Evolutionary conservation across 2,888 invertebrate genomes (phyloP), one percentile per base, ranked within the genome.

Genomic region (Schizotus pectinicornis): DNA sequence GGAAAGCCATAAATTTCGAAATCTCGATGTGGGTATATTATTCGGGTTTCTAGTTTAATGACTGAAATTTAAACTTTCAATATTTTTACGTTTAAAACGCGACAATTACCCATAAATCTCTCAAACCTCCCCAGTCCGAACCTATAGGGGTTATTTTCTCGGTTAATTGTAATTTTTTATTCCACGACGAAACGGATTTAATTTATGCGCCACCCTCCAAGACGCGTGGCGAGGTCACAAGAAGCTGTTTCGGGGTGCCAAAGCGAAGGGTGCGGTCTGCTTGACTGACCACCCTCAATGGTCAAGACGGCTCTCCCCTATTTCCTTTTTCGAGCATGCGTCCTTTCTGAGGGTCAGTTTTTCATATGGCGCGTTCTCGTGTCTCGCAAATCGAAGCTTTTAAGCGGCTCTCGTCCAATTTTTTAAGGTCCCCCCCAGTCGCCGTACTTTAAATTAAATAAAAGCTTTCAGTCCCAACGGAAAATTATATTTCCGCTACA

Each of bases 201-300:
- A 35, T 35, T 35, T 35, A 35, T 22, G 22, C 22, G 22, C 22
- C 22, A 22, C 22, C 22, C 22, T 22, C 22, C 41, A 62, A 66
- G 69, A 69, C 71, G 68, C 71, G 71, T 70, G 71, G 65, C 69
- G 45, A 59, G 62, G 62, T 61, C 66, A 60, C 59, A 62, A 59
- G 46, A 55, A 49, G 53, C 46, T 34, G 61, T 64, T 65, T 64
- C 60, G 47, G 68, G 70, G 69, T 64, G 69, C 52, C 59, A 51
- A 59, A 39, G 53, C 39, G 63, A 57, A 66, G 72, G 71, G 74
- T 71, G 71, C 73, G 72, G 71, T 73, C 68, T 72, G 72, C 74
- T 74, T 72, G 71, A 71, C 71, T 74, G 74, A 73, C 75, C 76
- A 75, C 74, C 76, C 75, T 69, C 67, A 68, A 69, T 69, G 74